Evolutionary conservation across 2,797 vertebrate genomes (phyloP).

Genomic region (Hydrocynus forskahlii): DNA sequence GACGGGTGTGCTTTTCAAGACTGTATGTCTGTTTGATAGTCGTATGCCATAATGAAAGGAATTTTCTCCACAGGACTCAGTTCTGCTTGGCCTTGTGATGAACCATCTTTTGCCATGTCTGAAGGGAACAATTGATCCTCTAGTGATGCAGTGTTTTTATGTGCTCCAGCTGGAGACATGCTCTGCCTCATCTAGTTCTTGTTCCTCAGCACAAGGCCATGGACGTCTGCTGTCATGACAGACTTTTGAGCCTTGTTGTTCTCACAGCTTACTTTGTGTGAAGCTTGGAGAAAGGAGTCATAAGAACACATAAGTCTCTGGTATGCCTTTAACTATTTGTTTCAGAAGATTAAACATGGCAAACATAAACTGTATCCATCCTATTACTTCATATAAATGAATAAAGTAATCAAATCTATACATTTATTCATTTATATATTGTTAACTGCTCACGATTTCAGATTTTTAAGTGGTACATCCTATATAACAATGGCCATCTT

Average conservation of each 20-base stretch:
- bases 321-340: not conserved
- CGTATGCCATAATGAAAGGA: not conserved
- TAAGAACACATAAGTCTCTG: not conserved
- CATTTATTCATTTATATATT: not conserved
- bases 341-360: not conserved
- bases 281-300: not conserved
- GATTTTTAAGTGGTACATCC: not conserved
- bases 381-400: not conserved
- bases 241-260: constrained; percentile 23
- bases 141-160: constrained; percentile 27
- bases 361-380: too few relatives aligned
- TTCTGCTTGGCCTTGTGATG: constrained; percentile 16
- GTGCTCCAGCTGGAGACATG: constrained; percentile 11
- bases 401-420: not conserved
- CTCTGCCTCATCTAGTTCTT: constrained; percentile 7
- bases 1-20: not conserved
- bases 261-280: not conserved
- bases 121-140: constrained; percentile 19
- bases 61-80: constrained; percentile 26
- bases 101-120: constrained; percentile 26
- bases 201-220: constrained; percentile 25
- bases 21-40: constrained; percentile 3
- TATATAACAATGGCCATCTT: not conserved
- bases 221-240: constrained; percentile 11
- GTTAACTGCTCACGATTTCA: not conserved